Evolutionary conservation across 2,888 invertebrate genomes (phyloP), one percentile per base, ranked within the genome.

Genomic region (Cantharis lateralis): DNA sequence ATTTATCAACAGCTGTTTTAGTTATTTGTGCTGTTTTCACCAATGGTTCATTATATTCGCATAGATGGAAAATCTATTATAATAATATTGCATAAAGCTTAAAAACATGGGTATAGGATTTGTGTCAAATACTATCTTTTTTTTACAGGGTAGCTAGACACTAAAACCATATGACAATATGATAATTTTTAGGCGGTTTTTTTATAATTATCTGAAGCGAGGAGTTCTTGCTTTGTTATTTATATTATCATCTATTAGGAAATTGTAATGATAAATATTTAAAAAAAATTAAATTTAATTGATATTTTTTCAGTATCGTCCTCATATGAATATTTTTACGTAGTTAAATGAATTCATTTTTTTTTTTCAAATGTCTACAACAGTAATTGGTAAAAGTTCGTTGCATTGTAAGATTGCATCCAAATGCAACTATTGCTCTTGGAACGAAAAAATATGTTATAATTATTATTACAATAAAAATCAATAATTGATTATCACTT

Each of bases 401-500:
- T 66, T n/a, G 24, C 24, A n/a, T 66, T 66, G 7, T 7, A n/a
- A 68, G 10, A 28, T 28, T 28, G 26, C 26, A 28, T 28, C 26
- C 26, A 28, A 26, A 10, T 28, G 4, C 32, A 32, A 32, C 9
- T 24, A 9, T 1, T 4, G 13, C 4, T 32, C 32, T 32, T 32
- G 4, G 4, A 13, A 13, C 13, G 2, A 16, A 64, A 11, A 64
- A 16, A 16, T 4, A 10, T 10, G 7, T 64, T n/a, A 20, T n/a
- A 13, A 66, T 20, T 66, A 48, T 10, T 18, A 18, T 24, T 24
- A 24, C 24, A 48, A 48, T n/a, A 48, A 66, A 66, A 18, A 66
- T 66, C 24, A 11, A 66, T 66, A 18, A 63, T 63, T 72, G 26
- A 64, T 75, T 69, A 62, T 77, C 76, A 70, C 61, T 76, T 76